These are phyloP conservation scores for Zoanthus gigantus DNA, from an alignment of 92 coral and sea anemone species.

Conservation along the genomic window DNA sequence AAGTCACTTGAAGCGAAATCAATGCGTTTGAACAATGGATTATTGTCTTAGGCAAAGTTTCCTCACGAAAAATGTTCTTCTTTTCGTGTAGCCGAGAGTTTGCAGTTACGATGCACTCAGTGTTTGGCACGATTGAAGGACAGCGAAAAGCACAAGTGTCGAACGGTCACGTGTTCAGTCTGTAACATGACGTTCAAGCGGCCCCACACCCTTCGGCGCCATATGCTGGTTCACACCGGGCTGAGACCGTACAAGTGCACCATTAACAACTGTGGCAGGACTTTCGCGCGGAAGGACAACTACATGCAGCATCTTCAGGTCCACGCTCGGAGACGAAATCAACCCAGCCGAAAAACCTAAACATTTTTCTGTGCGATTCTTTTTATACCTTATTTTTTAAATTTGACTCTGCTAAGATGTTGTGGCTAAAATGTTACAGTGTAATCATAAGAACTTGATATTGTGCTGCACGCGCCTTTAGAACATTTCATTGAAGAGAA, in stretches of 20 bases:
- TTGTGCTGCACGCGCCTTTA: too few species aligned
- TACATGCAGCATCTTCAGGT: slow-evolving; percentile 48
- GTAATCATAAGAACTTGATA: too few species aligned
- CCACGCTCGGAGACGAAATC: slow-evolving; percentile 25
- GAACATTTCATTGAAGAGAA: too few species aligned
- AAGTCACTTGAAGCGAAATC: slow-evolving; percentile 37
- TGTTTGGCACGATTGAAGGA: slow-evolving; percentile 17
- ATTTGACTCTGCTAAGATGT: too few species aligned
- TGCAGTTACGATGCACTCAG: slow-evolving; percentile 5
- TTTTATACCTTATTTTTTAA: not conserved
- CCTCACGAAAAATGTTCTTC: not conserved
- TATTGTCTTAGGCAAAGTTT: not conserved
- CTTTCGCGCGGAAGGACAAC: slow-evolving; percentile 40
- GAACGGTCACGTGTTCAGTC: slow-evolving; percentile 32
- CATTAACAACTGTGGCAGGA: slow-evolving; percentile 17
- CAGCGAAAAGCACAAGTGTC: slow-evolving; percentile 11
- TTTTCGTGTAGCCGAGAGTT: not conserved
- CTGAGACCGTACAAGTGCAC: slow-evolving; percentile 20
- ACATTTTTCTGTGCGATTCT: not conserved
- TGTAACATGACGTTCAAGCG: slow-evolving; percentile 38
- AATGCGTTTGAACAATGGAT: slow-evolving; percentile 12
- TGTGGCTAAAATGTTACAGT: too few species aligned
- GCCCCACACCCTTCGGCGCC: slow-evolving; percentile 34
- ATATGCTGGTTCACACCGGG: slow-evolving; percentile 38
- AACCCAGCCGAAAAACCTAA: not conserved